phyloP scores from a whole-genome alignment of 2,797 vertebrate species.

The Loris lydekkerianus region DNA sequence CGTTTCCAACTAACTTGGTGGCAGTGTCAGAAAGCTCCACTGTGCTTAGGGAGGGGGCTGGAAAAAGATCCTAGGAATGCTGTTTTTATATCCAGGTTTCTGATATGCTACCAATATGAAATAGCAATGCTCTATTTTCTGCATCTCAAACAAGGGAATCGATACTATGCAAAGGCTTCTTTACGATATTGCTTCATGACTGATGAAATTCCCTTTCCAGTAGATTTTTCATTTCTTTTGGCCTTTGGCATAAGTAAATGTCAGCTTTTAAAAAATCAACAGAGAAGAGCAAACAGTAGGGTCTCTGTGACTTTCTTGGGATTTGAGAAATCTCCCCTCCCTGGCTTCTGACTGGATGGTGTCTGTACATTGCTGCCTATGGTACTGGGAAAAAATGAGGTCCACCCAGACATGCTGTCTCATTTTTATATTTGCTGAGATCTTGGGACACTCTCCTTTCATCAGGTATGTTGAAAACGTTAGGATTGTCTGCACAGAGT shows the following conservation, averaged over 20 bases:
- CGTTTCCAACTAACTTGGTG: conserved; percentile 82
- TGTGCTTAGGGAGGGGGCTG: conserved; percentile 19
- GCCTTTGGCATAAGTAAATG: conserved; percentile 82
- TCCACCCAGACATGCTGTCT: conserved; percentile 69
- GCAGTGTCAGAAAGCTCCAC: conserved; percentile 62
- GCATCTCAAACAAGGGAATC: conserved; percentile 71
- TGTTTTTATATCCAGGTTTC: conserved; percentile 51
- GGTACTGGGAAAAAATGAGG: conserved; percentile 65
- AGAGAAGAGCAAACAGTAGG: conserved; percentile 78
- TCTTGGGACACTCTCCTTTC: conserved; percentile 72
- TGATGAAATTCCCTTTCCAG: conserved; percentile 72
- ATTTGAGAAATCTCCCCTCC: conserved; percentile 76
- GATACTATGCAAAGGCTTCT: conserved; percentile 74
- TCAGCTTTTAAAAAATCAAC: conserved; percentile 79
- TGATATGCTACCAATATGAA: conserved; percentile 68
- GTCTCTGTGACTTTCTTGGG: conserved; percentile 81
- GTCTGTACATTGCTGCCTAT: conserved; percentile 61
- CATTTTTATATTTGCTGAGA: conserved; percentile 75
- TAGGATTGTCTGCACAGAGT: conserved; percentile 55
- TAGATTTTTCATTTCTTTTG: conserved; percentile 79
- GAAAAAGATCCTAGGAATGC: conserved; percentile 53
- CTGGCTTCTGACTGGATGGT: conserved; percentile 71
- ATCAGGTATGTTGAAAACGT: conserved; percentile 72
- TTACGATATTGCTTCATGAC: conserved; percentile 75
- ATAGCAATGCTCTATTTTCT: conserved; percentile 63